phyloP scores from a whole-genome alignment of 1,140 invertebrate species.

The Cheumatopsyche charites region DNA sequence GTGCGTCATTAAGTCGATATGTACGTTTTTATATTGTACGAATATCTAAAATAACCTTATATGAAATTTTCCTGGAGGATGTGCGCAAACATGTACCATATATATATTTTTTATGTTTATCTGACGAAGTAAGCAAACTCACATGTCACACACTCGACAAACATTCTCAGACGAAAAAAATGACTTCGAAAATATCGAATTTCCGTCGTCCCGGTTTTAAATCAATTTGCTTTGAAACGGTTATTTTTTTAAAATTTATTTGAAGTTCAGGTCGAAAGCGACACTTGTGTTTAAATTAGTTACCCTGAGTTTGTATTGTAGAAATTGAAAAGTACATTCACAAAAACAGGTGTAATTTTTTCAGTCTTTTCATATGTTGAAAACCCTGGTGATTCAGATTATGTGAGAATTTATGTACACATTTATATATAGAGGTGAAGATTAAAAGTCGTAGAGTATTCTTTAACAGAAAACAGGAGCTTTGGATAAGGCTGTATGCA shows the following conservation, averaged over 20 bases:
- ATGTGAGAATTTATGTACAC: no score
- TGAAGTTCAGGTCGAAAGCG: no score
- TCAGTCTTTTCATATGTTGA: no score
- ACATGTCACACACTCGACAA: neutral
- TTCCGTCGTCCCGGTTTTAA: constrained; percentile 1
- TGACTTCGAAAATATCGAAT: neutral
- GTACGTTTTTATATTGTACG: neutral
- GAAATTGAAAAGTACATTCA: no score
- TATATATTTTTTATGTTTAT: constrained; percentile 5
- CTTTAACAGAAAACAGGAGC: neutral
- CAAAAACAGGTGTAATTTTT: no score
- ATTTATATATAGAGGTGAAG: neutral
- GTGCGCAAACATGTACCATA: neutral
- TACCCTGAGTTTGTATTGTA: no score
- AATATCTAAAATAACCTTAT: constrained; percentile 2
- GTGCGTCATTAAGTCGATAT: neutral
- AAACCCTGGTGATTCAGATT: no score
- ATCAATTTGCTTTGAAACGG: constrained; percentile 8
- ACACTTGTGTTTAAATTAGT: no score
- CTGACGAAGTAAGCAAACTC: constrained; percentile 16
- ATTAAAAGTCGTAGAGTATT: neutral
- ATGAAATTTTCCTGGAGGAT: neutral
- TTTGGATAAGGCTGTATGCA: neutral
- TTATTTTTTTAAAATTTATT: no score
- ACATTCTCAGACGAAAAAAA: no score